Conservation (phyloP, 2,797 vertebrate species). For the Peromyscus aztecus region DNA sequence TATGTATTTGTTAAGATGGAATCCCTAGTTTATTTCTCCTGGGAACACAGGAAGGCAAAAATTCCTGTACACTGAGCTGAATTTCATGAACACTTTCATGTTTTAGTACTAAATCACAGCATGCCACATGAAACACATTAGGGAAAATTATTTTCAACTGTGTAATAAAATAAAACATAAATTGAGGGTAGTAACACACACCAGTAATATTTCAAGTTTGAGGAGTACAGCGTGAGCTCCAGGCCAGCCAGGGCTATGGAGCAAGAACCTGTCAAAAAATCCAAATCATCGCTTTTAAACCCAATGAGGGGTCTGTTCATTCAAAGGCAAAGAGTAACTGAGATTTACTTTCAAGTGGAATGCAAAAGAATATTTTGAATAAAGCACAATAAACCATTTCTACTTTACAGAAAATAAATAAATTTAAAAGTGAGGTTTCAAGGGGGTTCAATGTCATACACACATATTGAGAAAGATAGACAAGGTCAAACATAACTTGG, state of each 20-base stretch:
- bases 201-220: background rate
- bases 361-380: background rate
- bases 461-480: background rate
- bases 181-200: background rate
- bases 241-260: background rate
- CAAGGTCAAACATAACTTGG: background rate
- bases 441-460: background rate
- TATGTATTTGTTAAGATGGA: constrained; percentile 13
- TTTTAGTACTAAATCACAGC: constrained; percentile 29
- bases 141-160: constrained; percentile 51
- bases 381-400: background rate
- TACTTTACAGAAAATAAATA: background rate
- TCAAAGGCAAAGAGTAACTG: background rate
- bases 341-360: background rate
- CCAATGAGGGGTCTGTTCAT: background rate
- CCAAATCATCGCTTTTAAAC: background rate
- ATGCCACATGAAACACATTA: background rate
- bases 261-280: background rate
- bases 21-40: constrained; percentile 6
- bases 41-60: background rate
- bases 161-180: constrained; percentile 36
- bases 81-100: background rate
- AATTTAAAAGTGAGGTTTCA: background rate
- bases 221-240: background rate
- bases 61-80: constrained; percentile 23